These are phyloP conservation scores for Tetraneura akinire DNA, from an alignment of 1,140 invertebrate genomes.

Conservation along the genomic window DNA sequence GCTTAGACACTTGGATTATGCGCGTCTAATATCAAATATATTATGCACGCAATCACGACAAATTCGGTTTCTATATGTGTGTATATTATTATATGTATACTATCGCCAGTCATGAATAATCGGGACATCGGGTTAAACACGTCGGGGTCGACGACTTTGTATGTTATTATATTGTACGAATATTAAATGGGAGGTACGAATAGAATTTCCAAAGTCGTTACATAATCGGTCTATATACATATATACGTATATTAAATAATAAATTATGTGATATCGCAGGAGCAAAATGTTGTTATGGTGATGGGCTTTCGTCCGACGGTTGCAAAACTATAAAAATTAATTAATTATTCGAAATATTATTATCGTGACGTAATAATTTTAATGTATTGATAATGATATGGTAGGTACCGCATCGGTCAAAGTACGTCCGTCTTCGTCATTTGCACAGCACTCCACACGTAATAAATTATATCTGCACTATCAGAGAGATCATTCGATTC, in stretches of 20 bases:
- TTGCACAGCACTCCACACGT: too few relatives aligned
- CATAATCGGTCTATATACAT: background rate
- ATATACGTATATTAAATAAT: background rate
- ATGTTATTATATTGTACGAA: background rate
- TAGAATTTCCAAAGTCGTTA: constrained; percentile 5
- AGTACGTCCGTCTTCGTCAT: too few relatives aligned
- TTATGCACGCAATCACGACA: background rate
- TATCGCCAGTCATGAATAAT: background rate
- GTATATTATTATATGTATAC: too few relatives aligned
- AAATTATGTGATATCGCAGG: too few relatives aligned
- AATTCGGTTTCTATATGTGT: background rate
- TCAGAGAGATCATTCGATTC: too few relatives aligned
- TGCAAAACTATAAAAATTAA: background rate
- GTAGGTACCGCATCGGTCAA: too few relatives aligned
- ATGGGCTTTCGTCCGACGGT: too few relatives aligned
- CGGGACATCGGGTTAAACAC: constrained; percentile 21
- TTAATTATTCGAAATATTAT: constrained; percentile 1
- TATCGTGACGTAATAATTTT: background rate
- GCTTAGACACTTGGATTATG: too few relatives aligned
- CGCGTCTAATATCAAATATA: background rate
- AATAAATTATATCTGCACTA: too few relatives aligned
- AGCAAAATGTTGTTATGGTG: too few relatives aligned
- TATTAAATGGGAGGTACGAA: background rate
- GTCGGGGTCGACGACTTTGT: constrained; percentile 27
- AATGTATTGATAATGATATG: too few relatives aligned